Percentiles rank a stretch among this genome's conserved stretches.
These are phyloP conservation scores for Charina bottae DNA, from an alignment of 2,113 vertebrate genomes.

Conservation along the genomic window DNA sequence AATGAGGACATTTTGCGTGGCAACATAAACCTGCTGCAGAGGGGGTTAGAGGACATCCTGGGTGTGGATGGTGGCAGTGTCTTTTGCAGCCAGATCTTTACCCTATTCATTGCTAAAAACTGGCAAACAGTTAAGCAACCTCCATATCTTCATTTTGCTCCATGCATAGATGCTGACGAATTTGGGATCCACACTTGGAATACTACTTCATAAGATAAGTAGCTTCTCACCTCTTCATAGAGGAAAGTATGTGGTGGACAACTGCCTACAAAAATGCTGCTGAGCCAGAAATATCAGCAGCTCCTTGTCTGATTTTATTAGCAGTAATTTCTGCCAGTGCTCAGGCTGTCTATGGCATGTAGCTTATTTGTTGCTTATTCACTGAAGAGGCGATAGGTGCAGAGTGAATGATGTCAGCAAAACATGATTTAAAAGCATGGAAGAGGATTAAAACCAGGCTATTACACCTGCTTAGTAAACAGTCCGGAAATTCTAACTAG, in stretches of 20 bases:
- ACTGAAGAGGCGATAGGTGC: constrained; percentile 50
- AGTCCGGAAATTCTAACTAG: constrained; percentile 35
- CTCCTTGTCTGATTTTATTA: constrained; percentile 39
- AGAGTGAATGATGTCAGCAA: constrained; percentile 41
- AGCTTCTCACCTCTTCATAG: constrained; percentile 21
- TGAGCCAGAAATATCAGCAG: constrained; percentile 48
- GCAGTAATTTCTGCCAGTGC: constrained; percentile 41
- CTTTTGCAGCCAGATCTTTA: neutral
- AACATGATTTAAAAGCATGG: constrained; percentile 46
- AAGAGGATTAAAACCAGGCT: constrained; percentile 14
- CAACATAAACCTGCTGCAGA: neutral
- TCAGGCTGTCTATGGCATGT: constrained; percentile 31
- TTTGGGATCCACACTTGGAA: constrained; percentile 35
- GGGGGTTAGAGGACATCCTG: neutral
- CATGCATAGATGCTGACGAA: constrained; percentile 5
- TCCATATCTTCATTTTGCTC: constrained; percentile 30
- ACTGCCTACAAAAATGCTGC: constrained; percentile 25
- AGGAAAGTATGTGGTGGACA: constrained; percentile 19
- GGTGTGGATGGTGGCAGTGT: neutral
- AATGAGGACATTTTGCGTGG: neutral
- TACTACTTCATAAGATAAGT: constrained; percentile 34
- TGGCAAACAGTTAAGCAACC: constrained; percentile 15
- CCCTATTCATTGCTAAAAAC: neutral
- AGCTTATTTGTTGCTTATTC: constrained; percentile 42
- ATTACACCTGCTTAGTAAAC: constrained; percentile 48